phyloP scores from a whole-genome alignment of 2,113 vertebrate species.

The Phylloscopus trochiloides region DNA sequence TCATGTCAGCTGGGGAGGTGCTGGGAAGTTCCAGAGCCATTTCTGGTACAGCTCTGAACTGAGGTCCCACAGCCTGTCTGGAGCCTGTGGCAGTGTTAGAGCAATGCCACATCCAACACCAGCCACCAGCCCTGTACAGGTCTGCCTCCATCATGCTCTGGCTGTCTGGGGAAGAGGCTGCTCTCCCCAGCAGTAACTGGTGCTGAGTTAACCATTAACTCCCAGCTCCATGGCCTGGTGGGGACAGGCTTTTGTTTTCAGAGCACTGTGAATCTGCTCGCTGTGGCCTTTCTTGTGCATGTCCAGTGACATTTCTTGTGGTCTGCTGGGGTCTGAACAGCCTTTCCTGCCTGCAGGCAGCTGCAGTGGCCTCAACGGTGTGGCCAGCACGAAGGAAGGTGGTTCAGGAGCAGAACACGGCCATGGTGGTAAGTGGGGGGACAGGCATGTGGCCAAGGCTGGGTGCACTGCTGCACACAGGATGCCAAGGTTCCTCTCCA shows the following conservation, averaged over 20 bases:
- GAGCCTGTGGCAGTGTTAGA: not conserved
- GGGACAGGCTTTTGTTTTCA: not conserved
- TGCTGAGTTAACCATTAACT: not conserved
- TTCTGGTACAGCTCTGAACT: not conserved
- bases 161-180: not conserved
- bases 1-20: not conserved
- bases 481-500: rapidly evolving
- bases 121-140: not conserved
- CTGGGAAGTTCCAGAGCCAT: not conserved
- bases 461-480: not conserved
- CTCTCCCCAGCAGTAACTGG: not conserved
- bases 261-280: rapidly evolving
- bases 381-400: not conserved
- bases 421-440: not conserved
- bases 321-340: not conserved
- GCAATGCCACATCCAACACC: not conserved
- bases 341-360: not conserved
- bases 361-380: rapidly evolving
- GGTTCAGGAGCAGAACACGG: not conserved
- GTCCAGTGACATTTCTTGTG: not conserved
- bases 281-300: not conserved
- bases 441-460: not conserved
- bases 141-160: rapidly evolving
- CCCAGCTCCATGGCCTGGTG: not conserved
- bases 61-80: not conserved